Evolutionary conservation across 2,888 invertebrate species (phyloP).

Genomic region (Leptinotarsa rubiginosa): DNA sequence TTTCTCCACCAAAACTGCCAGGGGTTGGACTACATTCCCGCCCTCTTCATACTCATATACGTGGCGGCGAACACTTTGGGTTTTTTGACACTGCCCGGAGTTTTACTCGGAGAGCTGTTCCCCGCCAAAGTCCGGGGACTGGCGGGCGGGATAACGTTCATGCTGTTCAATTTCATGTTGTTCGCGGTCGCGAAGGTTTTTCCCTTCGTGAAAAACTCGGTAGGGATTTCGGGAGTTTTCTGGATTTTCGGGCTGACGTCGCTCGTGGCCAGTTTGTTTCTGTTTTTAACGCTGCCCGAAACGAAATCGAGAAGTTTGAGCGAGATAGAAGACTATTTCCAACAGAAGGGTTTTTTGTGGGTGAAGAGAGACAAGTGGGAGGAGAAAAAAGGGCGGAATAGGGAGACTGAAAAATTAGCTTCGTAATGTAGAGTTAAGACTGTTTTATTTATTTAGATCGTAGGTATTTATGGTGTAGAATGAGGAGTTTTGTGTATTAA

Average conservation of each 20-base stretch:
- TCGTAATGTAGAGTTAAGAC: conserved; percentile 26
- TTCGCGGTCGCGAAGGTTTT: conserved; percentile 79
- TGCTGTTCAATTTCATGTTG: conserved; percentile 76
- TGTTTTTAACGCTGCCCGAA: conserved; percentile 79
- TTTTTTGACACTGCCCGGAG: conserved; percentile 79
- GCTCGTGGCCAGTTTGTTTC: conserved; percentile 72
- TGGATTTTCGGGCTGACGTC: conserved; percentile 77
- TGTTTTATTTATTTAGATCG: conserved; percentile 26
- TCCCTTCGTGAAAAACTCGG: conserved; percentile 70
- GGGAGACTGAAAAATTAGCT: conserved; percentile 27
- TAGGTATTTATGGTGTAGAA: conserved; percentile 20
- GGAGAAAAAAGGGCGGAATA: conserved; percentile 9
- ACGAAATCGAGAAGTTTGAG: conserved; percentile 78
- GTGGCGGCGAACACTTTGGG: conserved; percentile 81
- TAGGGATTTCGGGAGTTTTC: conserved; percentile 79
- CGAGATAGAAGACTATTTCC: conserved; percentile 84
- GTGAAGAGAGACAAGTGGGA: conserved; percentile 47
- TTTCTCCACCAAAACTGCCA: conserved; percentile 66
- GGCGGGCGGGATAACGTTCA: conserved; percentile 80
- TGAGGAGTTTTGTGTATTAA: conserved; percentile 6
- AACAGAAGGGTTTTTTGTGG: conserved; percentile 75
- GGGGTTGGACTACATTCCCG: conserved; percentile 63
- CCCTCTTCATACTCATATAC: conserved; percentile 73
- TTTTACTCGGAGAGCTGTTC: conserved; percentile 81
- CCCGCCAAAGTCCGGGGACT: conserved; percentile 80